A percentile compares a stretch with the other conserved stretches of the same genome.
Evolutionary conservation across 2,888 invertebrate genomes (phyloP).

Genomic region (Machimus rusticus): DNA sequence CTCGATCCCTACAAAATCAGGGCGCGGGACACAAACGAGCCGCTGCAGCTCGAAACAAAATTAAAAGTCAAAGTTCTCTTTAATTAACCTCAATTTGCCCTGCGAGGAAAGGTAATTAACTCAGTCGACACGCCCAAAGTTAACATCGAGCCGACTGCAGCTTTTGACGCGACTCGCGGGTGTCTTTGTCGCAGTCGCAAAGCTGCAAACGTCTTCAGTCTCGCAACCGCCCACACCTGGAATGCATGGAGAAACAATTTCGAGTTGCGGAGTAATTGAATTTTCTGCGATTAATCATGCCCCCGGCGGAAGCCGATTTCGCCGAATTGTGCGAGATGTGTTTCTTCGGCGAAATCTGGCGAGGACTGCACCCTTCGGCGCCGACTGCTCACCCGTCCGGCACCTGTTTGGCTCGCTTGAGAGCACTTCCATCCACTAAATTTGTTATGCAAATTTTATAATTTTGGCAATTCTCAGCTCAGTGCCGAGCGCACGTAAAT

Average conservation of each 20-base stretch:
- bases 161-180: not conserved
- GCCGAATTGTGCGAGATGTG: not conserved
- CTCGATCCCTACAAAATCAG: not conserved
- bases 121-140: not conserved
- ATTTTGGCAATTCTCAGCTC: slow-evolving; percentile 13
- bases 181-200: not conserved
- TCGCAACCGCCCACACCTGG: not conserved
- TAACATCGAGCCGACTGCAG: not conserved
- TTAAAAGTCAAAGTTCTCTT: not conserved
- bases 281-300: not conserved
- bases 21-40: not conserved
- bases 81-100: slow-evolving; percentile 8
- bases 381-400: not conserved
- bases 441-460: slow-evolving; percentile 19
- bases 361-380: not conserved
- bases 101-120: not conserved
- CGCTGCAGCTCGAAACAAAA: not conserved
- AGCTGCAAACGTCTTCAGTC: not conserved
- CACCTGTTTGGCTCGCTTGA: not conserved
- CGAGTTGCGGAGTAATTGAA: not conserved
- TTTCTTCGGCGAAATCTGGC: not conserved
- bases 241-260: not conserved
- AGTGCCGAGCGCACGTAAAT: not conserved
- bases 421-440: not conserved
- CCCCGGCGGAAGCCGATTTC: not conserved